These are phyloP conservation scores for Chrysemys picta DNA, from an alignment of 2,113 vertebrate species.

Conservation along the genomic window DNA sequence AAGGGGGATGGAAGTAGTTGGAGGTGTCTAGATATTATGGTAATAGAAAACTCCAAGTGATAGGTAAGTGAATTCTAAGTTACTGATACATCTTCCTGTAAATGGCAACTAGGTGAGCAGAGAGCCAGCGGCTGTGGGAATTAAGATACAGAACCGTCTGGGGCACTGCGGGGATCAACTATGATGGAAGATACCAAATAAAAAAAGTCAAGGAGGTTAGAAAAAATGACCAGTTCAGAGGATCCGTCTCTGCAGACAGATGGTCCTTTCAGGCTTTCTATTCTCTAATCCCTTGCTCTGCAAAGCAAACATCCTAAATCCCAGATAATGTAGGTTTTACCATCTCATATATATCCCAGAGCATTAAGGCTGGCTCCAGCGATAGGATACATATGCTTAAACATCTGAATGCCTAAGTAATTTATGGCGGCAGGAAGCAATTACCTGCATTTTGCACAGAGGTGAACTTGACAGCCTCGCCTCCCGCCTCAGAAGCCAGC, in stretches of 20 bases:
- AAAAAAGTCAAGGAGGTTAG: constrained; percentile 33
- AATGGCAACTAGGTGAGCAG: rapidly evolving
- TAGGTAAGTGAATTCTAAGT: not conserved
- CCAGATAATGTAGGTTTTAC: constrained; percentile 88
- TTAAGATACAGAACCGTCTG: not conserved
- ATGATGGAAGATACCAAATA: not conserved
- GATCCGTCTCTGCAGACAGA: constrained; percentile 79
- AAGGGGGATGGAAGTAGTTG: not conserved
- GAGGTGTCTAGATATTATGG: not conserved
- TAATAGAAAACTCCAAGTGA: not conserved
- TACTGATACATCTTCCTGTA: not conserved
- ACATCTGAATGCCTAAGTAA: constrained; percentile 78
- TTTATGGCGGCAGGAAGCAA: not conserved
- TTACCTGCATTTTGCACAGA: constrained; percentile 4
- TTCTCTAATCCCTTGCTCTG: constrained; percentile 84
- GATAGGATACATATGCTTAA: constrained; percentile 82
- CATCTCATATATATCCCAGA: constrained; percentile 78
- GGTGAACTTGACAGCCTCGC: not conserved
- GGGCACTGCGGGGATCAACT: not conserved
- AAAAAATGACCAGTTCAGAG: constrained; percentile 54
- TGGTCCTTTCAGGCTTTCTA: constrained; percentile 85
- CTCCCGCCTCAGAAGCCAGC: not conserved
- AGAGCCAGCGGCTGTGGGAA: not conserved
- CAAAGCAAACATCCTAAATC: constrained; percentile 85
- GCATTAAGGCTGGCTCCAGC: constrained; percentile 82